Base-by-base conservation (phyloP, 53 echinoderm and acorn worm species). In the Patiria pectinifera region DNA sequence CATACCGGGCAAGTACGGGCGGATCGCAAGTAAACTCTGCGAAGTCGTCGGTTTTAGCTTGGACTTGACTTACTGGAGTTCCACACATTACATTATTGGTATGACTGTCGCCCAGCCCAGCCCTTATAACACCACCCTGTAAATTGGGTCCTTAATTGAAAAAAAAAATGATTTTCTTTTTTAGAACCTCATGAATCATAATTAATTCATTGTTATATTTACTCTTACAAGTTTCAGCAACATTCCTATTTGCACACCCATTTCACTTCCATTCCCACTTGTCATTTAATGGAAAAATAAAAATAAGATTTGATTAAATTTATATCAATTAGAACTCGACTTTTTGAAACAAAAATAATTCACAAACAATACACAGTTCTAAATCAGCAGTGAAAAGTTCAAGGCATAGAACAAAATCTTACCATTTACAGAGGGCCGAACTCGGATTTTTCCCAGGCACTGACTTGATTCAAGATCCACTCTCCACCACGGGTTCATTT, bases 401-500 rank as follows among this genome's bases (percentile, higher is more conserved):
- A 49, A 49, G 49, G 49, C 49, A 49, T 15, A 21, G 3, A 12
- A 24, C 46, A 83, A 15, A 16, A 8, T 48, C 85, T 85, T 35
- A 85, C 85, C 15, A 2, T 12, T 3, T 45, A 16, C 43, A 18
- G 11, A 23, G n/a, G 18, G 60, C 70, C 49, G 3, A 19, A 79
- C 48, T 45, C 22, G 49, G 11, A 85, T n/a, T 70, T 69, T 48
- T 21, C 71, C 59, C 22, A 85, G 14, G 48, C 85, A 85, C 19
- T 85, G 47, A 47, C 11, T 45, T 10, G 13, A 12, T 7, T 26
- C 85, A 19, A 85, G 70, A n/a, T 85, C 35, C 70, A 85, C 85
- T 46, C 44, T 85, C 85, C 85, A 85, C 85, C 85, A 85, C 6
- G 85, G 85, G 48, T 85, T 70, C 26, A 48, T 2, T 43, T 72